Percentiles rank a stretch among this genome's conserved stretches.
Conservation (phyloP, 1,140 invertebrate species). For the Drosophila rhopaloa region DNA sequence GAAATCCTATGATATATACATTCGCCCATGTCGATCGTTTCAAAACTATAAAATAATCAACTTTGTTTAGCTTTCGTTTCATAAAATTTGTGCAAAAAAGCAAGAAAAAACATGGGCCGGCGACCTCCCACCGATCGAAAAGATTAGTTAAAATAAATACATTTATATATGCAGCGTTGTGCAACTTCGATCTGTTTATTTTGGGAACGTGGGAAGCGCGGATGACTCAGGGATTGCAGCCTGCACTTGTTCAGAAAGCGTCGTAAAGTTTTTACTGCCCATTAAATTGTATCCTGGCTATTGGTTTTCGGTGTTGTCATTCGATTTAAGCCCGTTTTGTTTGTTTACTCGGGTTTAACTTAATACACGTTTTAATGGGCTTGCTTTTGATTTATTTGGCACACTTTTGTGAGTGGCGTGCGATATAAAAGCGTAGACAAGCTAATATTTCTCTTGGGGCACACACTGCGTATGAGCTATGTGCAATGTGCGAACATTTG, state of each 20-base stretch:
- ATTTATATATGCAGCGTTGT: constrained; percentile 25
- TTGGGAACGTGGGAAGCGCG: constrained; percentile 32
- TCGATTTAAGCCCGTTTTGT: constrained; percentile 44
- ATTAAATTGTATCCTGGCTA: constrained; percentile 54
- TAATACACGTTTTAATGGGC: constrained; percentile 57
- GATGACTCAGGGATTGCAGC: constrained; percentile 21
- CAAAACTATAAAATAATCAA: constrained; percentile 80
- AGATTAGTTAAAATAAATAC: constrained; percentile 18
- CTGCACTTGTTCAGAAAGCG: constrained; percentile 25
- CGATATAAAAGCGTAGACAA: constrained; percentile 39
- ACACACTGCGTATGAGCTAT: constrained; percentile 65
- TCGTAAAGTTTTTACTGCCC: constrained; percentile 40
- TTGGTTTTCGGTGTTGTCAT: constrained; percentile 41
- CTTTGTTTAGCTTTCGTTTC: constrained; percentile 75
- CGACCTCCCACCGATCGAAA: constrained; percentile 13
- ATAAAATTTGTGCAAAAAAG: constrained; percentile 56
- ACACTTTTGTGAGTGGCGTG: constrained; percentile 63
- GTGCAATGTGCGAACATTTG: constrained; percentile 15
- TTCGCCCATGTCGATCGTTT: constrained; percentile 67
- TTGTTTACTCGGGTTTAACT: constrained; percentile 69
- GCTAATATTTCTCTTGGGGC: constrained; percentile 48
- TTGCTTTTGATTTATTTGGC: constrained; percentile 73
- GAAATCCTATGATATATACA: constrained; percentile 53
- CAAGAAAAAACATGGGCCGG: constrained; percentile 8
- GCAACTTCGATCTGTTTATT: constrained; percentile 26